Evolutionary conservation across 2,113 vertebrate genomes (phyloP).

Genomic region (Catharus fuscescens): DNA sequence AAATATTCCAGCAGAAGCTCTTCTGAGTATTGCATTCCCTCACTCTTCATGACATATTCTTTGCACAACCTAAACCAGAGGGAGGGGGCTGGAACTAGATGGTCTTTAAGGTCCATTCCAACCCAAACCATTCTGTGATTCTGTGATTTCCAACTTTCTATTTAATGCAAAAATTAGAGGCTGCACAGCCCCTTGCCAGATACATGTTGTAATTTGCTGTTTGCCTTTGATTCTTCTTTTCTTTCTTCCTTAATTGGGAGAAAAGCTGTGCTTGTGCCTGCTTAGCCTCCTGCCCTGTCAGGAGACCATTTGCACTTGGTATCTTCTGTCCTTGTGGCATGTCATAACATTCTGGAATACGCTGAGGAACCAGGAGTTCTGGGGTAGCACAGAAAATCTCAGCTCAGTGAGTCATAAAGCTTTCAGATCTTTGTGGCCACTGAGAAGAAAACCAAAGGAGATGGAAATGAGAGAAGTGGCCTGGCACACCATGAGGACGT

Average conservation of each 20-base stretch:
- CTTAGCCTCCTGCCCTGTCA: not conserved
- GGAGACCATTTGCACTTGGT: not conserved
- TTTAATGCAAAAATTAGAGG: not conserved
- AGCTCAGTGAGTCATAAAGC: slow-evolving; percentile 18
- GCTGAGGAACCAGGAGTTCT: not conserved
- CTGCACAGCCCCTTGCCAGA: not conserved
- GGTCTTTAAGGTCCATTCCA: not conserved
- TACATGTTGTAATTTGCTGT: not conserved
- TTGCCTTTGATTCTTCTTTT: not conserved
- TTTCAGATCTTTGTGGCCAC: not conserved
- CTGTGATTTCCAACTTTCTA: not conserved
- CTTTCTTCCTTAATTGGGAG: not conserved
- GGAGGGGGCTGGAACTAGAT: not conserved
- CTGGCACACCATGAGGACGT: not conserved
- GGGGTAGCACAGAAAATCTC: not conserved
- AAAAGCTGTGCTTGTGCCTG: not conserved
- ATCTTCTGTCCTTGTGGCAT: not conserved
- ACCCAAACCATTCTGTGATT: not conserved
- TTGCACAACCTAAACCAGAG: not conserved
- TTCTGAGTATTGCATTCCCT: not conserved
- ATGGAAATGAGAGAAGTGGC: not conserved
- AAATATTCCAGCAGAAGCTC: not conserved
- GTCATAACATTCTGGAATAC: not conserved
- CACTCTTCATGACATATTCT: not conserved
- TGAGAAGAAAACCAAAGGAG: slow-evolving; percentile 20